Evolutionary conservation across 2,113 vertebrate genomes (phyloP).

Genomic region (Hippoglossus stenolepis): DNA sequence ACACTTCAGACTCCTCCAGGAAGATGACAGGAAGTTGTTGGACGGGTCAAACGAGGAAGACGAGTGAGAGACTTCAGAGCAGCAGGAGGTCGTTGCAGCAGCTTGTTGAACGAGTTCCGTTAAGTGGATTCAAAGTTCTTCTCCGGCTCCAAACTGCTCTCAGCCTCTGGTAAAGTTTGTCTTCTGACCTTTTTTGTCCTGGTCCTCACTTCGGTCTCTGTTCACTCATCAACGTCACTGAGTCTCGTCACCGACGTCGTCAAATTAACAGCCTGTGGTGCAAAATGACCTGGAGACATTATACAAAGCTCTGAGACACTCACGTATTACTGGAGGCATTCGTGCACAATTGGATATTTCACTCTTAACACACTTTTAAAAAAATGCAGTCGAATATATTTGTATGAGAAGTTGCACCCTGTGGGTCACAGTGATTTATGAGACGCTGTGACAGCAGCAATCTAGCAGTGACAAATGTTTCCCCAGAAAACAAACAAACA

Average conservation of each 20-base stretch:
- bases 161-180: slow-evolving; percentile 7
- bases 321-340: too few species aligned
- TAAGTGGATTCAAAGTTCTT: not conserved
- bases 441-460: slow-evolving; percentile 8
- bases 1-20: not conserved
- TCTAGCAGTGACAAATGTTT: slow-evolving; percentile 1
- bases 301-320: too few species aligned
- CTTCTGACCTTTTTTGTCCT: slow-evolving; percentile 17
- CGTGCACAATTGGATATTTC: too few species aligned
- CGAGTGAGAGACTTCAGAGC: not conserved
- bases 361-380: not conserved
- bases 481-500: not conserved
- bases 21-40: slow-evolving; percentile 16
- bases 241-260: slow-evolving; percentile 13
- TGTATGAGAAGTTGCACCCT: not conserved
- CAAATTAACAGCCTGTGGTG: not conserved
- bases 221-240: slow-evolving; percentile 4
- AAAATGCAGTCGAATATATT: not conserved
- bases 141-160: not conserved
- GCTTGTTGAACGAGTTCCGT: not conserved
- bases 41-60: not conserved
- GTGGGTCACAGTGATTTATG: slow-evolving; percentile 11
- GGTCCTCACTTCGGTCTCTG: slow-evolving; percentile 12
- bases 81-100: slow-evolving; percentile 18
- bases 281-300: not conserved